Base-by-base conservation (phyloP, 2,797 vertebrate species). In the Helarctos malayanus region DNA sequence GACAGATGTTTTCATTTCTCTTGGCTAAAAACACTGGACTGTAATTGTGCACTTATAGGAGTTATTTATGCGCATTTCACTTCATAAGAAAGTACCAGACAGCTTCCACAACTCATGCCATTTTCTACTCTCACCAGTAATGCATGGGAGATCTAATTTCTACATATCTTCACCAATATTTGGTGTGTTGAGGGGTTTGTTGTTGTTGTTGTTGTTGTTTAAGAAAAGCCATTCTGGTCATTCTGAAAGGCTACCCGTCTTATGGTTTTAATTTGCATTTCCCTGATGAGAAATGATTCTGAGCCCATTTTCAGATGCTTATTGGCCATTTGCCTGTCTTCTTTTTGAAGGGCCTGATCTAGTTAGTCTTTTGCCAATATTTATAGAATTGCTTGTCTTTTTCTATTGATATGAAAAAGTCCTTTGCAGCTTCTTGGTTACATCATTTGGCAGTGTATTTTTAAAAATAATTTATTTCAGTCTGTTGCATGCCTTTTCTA, bases 381-480 rank as follows among this genome's bases (percentile, higher is more conserved):
- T 78, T 45, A 68, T 25, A 61, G 21, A 84, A 23, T 56, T 86
- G 18, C n/a, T 32, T 73, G 11, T 81, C 15, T 56, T 92, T 75
- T 83, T 68, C 86, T 54, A 52, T 87, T 79, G 15, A 21, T 56
- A 73, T 14, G 15, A 18, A 89, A 78, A 12, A 94, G 47, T 35
- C 84, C n/a, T 89, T 92, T 49, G 86, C 1, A 82, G 52, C n/a
- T 35, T 89, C 47, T 71, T 88, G n/a, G 61, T 94, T 82, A 75
- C 75, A 71, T 87, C 38, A 18, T 79, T 92, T 52, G 32, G 25
- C 16, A 69, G 35, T 41, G n/a, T 1, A 54, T 68, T 65, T 87
- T 96, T 41, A 23, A 0, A 65, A 89, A 84, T 63, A 68, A n/a
- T 49, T 87, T 92, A 85, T 89, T 89, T 23, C 3, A 56, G 7